Conservation (phyloP, 2,113 vertebrate genomes). For the Bettongia penicillata region DNA sequence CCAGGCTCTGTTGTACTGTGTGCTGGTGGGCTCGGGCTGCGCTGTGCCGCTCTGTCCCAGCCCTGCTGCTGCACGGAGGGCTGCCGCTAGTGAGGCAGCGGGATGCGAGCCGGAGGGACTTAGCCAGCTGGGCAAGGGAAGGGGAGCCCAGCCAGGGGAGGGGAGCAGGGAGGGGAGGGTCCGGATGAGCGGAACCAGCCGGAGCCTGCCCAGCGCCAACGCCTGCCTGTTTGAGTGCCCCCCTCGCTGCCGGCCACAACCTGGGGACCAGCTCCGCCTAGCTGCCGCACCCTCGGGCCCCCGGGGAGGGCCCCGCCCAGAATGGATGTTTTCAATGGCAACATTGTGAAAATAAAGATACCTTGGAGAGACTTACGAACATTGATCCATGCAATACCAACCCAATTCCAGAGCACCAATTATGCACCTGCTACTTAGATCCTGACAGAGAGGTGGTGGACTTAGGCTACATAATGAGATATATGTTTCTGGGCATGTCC, state of each 20-base stretch:
- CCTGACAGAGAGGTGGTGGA: no score
- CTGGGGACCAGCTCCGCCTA: no score
- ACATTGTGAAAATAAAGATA: no score
- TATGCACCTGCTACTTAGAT: no score
- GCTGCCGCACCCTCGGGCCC: no score
- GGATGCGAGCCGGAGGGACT: constrained; percentile 70
- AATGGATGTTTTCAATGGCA: no score
- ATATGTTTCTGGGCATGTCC: no score
- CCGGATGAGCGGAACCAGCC: background rate
- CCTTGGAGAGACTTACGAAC: no score
- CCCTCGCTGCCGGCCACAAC: rapidly evolving
- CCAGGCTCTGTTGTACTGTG: constrained; percentile 58
- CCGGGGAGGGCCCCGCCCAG: no score
- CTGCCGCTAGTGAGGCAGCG: constrained; percentile 69
- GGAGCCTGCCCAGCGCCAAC: constrained; percentile 67
- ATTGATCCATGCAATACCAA: no score
- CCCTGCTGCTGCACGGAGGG: constrained; percentile 58
- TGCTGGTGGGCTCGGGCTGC: constrained; percentile 52
- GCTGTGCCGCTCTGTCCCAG: constrained; percentile 44
- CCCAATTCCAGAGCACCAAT: no score
- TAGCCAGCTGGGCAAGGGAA: constrained; percentile 49
- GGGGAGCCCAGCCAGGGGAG: constrained; percentile 48
- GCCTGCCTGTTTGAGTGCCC: constrained; percentile 48
- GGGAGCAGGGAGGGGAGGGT: constrained; percentile 55
- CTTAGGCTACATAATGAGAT: no score